Base-by-base conservation (phyloP, 2,113 vertebrate genomes). In the Dendropsophus ebraccatus region DNA sequence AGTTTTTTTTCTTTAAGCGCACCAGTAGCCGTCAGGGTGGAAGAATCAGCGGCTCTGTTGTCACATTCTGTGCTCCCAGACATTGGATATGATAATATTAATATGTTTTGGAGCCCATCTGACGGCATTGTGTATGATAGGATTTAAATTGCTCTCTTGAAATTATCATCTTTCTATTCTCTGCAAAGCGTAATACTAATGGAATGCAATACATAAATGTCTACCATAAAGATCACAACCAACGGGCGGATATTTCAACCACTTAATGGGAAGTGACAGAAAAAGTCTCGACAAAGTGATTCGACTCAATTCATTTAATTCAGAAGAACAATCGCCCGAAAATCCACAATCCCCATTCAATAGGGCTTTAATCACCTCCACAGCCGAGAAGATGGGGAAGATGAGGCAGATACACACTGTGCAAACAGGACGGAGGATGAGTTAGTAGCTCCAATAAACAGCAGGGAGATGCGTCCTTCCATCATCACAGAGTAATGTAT, bases 171-270 rank as follows among this genome's bases (percentile, higher is more conserved):
- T 45, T 81, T 65, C 79, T 81, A 16, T 67, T 65, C 37, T 81
- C 32, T 58, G 37, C 21, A 81, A 65, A 81, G 37, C 13, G 12
- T 67, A 30, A 67, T 67, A 81, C 56, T 65, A 81, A 81, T 81
- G 56, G 78, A 49, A 81, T 21, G 21, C 37, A 67, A 81, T 81
- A 81, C 79, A 81, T 81, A 81, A 81, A 81, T 81, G 79, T 65
- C 79, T 65, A 62, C 41, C 65, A 65, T 81, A 81, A 62, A 81
- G 35, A 81, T 47, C 78, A 81, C 58, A 81, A 50, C 17, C 25
- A 81, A 65, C 78, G 47, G 13, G 28, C 17, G 45, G 37, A 45
- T 62, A 81, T 28, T 28, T 62, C 49, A 45, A 35, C 56, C 35
- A 52, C 78, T 62, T 62, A 81, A 81, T 81, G 78, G 56, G 78